These are phyloP conservation scores for Strix aluco DNA, from an alignment of 2,113 vertebrate species.

Conservation along the genomic window DNA sequence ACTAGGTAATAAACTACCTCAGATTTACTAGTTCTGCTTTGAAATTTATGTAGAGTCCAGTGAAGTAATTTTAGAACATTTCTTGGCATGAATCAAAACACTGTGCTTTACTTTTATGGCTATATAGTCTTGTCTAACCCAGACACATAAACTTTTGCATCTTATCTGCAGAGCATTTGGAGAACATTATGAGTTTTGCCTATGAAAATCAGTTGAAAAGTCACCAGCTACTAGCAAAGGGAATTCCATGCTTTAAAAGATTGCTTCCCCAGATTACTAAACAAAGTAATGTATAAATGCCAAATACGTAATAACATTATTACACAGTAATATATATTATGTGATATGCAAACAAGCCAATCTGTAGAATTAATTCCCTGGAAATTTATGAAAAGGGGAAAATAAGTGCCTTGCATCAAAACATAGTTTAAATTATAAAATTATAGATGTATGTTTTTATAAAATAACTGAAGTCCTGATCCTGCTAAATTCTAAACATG, in stretches of 20 bases:
- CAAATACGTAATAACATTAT: neutral
- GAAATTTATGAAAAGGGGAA: neutral
- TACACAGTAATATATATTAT: neutral
- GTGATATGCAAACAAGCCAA: neutral
- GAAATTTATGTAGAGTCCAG: constrained; percentile 53
- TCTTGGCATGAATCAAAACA: constrained; percentile 7
- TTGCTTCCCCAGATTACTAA: neutral
- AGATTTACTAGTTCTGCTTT: constrained; percentile 46
- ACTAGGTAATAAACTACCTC: constrained; percentile 49
- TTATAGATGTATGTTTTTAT: neutral
- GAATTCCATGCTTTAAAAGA: neutral
- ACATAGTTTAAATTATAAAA: neutral
- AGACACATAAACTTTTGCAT: neutral
- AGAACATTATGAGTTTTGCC: neutral
- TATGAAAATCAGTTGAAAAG: neutral
- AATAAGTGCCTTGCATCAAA: neutral
- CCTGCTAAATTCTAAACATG: neutral
- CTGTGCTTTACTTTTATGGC: constrained; percentile 7
- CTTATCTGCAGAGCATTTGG: neutral
- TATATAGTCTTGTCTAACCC: neutral
- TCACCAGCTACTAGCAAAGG: neutral
- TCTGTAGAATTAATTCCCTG: neutral
- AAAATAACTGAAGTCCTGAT: neutral
- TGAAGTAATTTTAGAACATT: constrained; percentile 39
- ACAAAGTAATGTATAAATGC: neutral